These are phyloP conservation scores for Characodon lateralis DNA, from an alignment of 2,797 vertebrate genomes.

Conservation along the genomic window DNA sequence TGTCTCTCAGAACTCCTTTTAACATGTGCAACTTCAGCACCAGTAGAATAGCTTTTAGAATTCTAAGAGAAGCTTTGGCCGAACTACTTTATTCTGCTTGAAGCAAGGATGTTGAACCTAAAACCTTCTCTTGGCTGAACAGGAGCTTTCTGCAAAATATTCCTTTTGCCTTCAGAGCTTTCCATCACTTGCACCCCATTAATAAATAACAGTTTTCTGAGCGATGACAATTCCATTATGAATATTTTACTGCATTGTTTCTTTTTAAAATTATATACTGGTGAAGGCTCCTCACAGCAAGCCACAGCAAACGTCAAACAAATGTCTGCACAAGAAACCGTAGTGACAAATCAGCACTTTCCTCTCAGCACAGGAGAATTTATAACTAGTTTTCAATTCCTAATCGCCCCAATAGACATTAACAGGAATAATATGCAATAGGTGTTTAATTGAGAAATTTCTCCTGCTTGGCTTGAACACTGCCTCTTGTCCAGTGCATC, in stretches of 20 bases:
- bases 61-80: conserved; percentile 10
- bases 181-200: conserved; percentile 58
- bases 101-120: conserved; percentile 19
- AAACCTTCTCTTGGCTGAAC: conserved; percentile 1
- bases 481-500: background rate
- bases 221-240: conserved; percentile 60
- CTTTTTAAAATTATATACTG: conserved; percentile 47
- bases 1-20: conserved; percentile 9
- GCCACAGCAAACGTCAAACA: conserved; percentile 42
- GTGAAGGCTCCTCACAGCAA: conserved; percentile 49
- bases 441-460: background rate
- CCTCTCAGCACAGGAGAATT: conserved; percentile 1
- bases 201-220: conserved; percentile 69
- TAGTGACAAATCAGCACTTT: conserved; percentile 42
- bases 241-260: conserved; percentile 73
- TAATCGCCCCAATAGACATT: background rate
- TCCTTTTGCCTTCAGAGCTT: conserved; percentile 38
- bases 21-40: background rate
- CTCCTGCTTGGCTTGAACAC: background rate
- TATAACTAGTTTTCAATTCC: background rate
- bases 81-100: conserved; percentile 2
- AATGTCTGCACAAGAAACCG: conserved; percentile 29
- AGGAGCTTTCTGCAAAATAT: background rate
- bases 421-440: background rate
- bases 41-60: background rate